phyloP scores from a whole-genome alignment of 2,888 invertebrate genomes.

The Antitype chi region DNA sequence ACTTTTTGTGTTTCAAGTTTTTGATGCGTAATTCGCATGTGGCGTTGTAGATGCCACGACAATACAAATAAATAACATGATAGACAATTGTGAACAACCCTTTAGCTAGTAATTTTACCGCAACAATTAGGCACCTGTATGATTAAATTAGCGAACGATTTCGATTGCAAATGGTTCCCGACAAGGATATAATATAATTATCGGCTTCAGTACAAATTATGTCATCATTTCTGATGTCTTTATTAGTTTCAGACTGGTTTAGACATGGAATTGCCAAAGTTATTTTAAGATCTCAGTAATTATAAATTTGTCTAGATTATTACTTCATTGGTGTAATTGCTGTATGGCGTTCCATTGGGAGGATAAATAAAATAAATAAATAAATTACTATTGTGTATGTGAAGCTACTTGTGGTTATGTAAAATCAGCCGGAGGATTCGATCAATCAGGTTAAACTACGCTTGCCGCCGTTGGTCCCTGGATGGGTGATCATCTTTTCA shows the following conservation, averaged over 20 bases:
- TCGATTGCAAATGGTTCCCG: constrained; percentile 47
- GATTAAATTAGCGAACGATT: constrained; percentile 57
- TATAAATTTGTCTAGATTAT: not conserved
- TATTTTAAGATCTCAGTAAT: not conserved
- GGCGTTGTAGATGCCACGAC: too few species aligned
- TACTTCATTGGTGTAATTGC: too few species aligned
- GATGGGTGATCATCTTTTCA: too few species aligned
- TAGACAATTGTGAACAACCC: constrained; percentile 6
- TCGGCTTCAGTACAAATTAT: constrained; percentile 19
- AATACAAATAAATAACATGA: not conserved
- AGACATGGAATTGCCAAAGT: not conserved
- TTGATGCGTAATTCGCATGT: too few species aligned
- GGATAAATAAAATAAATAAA: too few species aligned
- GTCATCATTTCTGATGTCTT: constrained; percentile 21
- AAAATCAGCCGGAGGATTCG: too few species aligned
- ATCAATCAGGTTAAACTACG: too few species aligned
- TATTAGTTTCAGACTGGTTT: not conserved
- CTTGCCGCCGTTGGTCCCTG: too few species aligned
- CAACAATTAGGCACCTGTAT: constrained; percentile 48
- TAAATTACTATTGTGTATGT: too few species aligned
- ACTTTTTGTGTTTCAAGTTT: too few species aligned
- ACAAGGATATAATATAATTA: constrained; percentile 52
- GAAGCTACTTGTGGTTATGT: too few species aligned
- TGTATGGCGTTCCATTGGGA: too few species aligned
- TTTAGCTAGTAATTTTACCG: constrained; percentile 45